phyloP scores from a whole-genome alignment of 2,888 invertebrate species.

The Habroteleia sp. region DNA sequence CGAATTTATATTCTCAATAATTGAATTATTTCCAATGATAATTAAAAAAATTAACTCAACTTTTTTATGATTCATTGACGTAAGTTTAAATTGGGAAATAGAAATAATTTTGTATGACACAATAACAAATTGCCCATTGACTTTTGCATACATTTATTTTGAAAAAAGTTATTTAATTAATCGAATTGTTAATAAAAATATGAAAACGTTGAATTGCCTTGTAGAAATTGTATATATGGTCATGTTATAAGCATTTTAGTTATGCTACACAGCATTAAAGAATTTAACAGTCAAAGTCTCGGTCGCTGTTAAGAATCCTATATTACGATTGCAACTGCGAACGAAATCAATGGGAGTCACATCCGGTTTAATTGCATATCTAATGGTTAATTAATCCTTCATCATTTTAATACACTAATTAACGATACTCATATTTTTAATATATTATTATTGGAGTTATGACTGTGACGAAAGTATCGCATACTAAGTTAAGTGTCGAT shows the following conservation, averaged over 20 bases:
- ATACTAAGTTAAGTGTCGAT: conserved; percentile 28
- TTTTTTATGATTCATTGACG: too few relatives aligned
- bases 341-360: conserved; percentile 61
- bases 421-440: conserved; percentile 34
- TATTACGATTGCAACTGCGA: conserved; percentile 42
- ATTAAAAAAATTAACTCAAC: conserved; percentile 35
- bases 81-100: too few relatives aligned
- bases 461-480: conserved; percentile 34
- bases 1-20: conserved; percentile 31
- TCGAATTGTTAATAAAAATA: too few relatives aligned
- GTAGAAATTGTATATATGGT: too few relatives aligned
- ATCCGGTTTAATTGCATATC: conserved; percentile 53
- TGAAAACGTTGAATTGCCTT: too few relatives aligned
- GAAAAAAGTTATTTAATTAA: too few relatives aligned
- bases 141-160: too few relatives aligned
- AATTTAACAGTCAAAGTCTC: conserved; percentile 59
- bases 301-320: conserved; percentile 50
- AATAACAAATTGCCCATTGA: too few relatives aligned
- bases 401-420: conserved; percentile 44
- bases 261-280: too few relatives aligned
- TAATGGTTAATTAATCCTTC: conserved; percentile 36
- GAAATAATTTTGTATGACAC: too few relatives aligned
- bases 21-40: conserved; percentile 41
- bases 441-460: conserved; percentile 32
- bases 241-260: too few relatives aligned